Evolutionary conservation across 2,888 invertebrate species (phyloP).

Genomic region (Ichneumoninae sp.): DNA sequence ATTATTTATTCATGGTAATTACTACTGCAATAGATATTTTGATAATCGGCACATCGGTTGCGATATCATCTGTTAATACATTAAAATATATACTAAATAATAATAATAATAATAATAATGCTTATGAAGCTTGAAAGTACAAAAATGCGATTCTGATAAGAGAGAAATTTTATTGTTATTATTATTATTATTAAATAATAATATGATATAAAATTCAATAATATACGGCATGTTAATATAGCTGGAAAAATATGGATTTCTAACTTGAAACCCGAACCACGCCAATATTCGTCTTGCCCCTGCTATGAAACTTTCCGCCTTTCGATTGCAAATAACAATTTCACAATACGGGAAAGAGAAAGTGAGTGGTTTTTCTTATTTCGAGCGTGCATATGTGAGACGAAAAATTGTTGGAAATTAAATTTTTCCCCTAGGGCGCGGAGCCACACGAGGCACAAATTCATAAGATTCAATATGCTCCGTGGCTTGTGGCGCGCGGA

Average conservation of each 20-base stretch:
- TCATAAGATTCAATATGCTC: slow-evolving; percentile 84
- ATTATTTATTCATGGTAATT: neutral
- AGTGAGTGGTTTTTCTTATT: slow-evolving; percentile 29
- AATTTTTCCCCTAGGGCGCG: slow-evolving; percentile 73
- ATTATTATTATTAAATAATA: too few species aligned
- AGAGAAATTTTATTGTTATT: too few species aligned
- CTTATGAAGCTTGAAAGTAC: too few species aligned
- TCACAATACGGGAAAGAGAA: neutral
- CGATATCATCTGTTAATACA: neutral
- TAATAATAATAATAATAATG: neutral
- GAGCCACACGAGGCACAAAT: slow-evolving; percentile 78
- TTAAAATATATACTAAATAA: neutral
- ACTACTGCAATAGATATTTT: neutral
- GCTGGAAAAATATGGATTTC: neutral
- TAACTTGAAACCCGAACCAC: neutral
- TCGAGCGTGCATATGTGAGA: neutral
- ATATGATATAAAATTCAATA: neutral
- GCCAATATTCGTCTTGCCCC: neutral
- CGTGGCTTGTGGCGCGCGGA: slow-evolving; percentile 59
- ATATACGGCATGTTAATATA: neutral
- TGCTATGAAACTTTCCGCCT: neutral
- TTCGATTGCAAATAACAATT: slow-evolving; percentile 11
- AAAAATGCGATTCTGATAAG: too few species aligned
- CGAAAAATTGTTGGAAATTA: slow-evolving; percentile 79
- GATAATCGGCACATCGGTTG: neutral